Base-by-base conservation (phyloP, 2,113 vertebrate species). In the Larimichthys polyactis region DNA sequence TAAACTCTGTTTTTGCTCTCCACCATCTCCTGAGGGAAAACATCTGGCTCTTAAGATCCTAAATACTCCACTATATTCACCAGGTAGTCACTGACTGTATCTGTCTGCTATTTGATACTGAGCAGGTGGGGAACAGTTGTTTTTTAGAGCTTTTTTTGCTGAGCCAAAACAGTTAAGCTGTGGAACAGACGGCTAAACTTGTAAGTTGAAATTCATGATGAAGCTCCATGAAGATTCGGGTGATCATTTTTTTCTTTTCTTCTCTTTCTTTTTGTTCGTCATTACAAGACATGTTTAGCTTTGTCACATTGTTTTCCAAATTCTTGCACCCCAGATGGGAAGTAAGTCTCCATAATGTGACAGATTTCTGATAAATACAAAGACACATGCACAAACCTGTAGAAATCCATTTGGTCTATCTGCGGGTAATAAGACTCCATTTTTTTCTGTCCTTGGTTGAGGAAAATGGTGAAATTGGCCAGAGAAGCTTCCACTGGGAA, bases 341-440 rank as follows among this genome's bases (percentile, higher is more conserved):
- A 32, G 51, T 20, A 20, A 20, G 57, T 19, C 29, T 20, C 29
- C 15, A 52, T 52, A 52, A 9, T 22, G 16, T 64, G 14, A 55
- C 19, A 48, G 17, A 32, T 22, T 36, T 32, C 32, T 32, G 32
- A 32, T 8, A 40, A 7, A 36, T 36, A 36, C 4, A 62, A 5
- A 77, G 20, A 63, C 16, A 22, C 11, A 32, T 3, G 64, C 52
- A 83, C 89, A 66, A 90, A 99, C 98, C 98, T 97, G 93, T 98
- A 98, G 62, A 97, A 97, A 82, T 99, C 97, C 0, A 97, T 94
- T 66, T 97, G 96, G 86, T 99, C 97, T 4, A 98, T 77, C 71
- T 94, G 43, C 3, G 96, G 95, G 80, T 97, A 96, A 86, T 90
- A 92, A 1, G 91, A 83, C 65, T 96, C 94, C 15, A 99, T 82